Base-by-base conservation (phyloP, 2,797 vertebrate genomes). In the Glyptemys insculpta region DNA sequence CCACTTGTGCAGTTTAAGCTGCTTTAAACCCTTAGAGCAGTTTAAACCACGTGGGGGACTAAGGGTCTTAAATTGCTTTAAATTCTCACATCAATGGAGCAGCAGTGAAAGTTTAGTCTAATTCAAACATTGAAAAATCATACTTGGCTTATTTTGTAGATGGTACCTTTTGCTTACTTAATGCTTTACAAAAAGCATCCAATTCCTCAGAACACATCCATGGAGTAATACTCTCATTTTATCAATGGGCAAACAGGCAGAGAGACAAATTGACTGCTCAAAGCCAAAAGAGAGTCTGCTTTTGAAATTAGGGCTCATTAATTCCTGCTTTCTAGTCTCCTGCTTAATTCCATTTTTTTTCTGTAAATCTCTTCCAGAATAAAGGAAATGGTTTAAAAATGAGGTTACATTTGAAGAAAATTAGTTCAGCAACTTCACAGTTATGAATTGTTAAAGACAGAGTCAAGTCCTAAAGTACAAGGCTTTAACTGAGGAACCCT, bases 31-130 rank as follows among this genome's bases (percentile, higher is more conserved):
- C 78, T 91, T 54, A 18, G 18, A 86, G 41, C 74, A 87, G 89
- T 87, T 89, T 93, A 87, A 83, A 59, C 3, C 2, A 86, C 1
- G 37, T 41, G 1, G 14, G 79, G 8, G 3, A 6, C 90, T 3
- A 23, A 0, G 5, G 18, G 9, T 54, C 44, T 68, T 9, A 80
- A 85, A 81, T 2, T 25, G 49, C 7, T n/a, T 81, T 57, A 83
- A 1, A 0, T 0, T 2, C 41, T 3, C 0, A 1, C 27, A 3
- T 15, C 54, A 2, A 16, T 9, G 12, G 4, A 65, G 34, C 34
- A n/a, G 31, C 16, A 34, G 34, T 65, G 12, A 19, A 18, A 9
- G 16, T n/a, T 65, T 44, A 11, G 50, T 56, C n/a, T 59, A 90
- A 52, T 52, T 86, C 81, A 80, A 95, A 34, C 57, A 74, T 2